Conservation (phyloP, 2,797 vertebrate species). For the Enteromius viviparus region DNA sequence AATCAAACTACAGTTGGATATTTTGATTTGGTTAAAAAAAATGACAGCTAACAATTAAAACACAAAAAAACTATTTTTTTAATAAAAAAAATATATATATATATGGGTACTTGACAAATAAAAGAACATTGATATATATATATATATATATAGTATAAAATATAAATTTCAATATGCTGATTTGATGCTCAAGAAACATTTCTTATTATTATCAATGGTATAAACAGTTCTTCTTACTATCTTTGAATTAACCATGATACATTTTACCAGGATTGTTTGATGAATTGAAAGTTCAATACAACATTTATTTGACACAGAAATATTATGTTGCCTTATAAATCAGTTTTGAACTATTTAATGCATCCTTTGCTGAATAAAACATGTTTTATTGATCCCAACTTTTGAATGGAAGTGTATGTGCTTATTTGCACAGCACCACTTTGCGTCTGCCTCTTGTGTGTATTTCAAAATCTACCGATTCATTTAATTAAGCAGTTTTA, state of each 20-base stretch:
- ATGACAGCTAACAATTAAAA: too few species aligned
- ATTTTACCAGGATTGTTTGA: not conserved
- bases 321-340: not conserved
- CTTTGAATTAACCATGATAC: not conserved
- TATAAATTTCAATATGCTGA: too few species aligned
- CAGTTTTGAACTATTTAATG: not conserved
- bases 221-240: not conserved
- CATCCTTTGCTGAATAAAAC: not conserved
- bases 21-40: too few species aligned
- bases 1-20: too few species aligned
- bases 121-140: too few species aligned
- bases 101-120: too few species aligned
- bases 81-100: too few species aligned
- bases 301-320: not conserved
- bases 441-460: not conserved
- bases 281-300: not conserved
- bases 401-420: not conserved
- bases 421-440: not conserved
- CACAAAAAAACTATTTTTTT: too few species aligned
- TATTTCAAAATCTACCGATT: not conserved
- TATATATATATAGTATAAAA: not conserved
- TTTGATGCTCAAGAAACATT: too few species aligned
- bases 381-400: not conserved
- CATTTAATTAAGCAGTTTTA: not conserved
- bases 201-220: too few species aligned